These are phyloP conservation scores for Sebastes variabilis DNA, from an alignment of 2,797 vertebrate genomes.

Conservation along the genomic window DNA sequence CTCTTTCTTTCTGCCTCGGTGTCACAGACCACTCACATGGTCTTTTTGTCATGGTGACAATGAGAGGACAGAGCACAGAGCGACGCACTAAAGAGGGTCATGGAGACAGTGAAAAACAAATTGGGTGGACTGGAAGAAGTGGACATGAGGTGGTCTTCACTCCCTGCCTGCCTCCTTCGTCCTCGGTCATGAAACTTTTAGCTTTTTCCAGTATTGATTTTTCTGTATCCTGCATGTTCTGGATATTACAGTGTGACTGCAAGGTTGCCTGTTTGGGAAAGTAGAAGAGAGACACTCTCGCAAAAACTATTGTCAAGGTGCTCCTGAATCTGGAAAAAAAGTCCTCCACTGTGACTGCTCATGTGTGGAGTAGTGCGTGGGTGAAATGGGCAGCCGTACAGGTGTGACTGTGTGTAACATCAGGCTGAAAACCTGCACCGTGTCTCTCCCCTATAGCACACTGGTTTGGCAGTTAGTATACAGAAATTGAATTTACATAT, in stretches of 20 bases:
- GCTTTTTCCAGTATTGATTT: slow-evolving; percentile 13
- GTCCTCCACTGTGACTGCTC: background rate
- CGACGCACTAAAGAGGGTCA: slow-evolving; percentile 31
- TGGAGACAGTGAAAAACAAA: slow-evolving; percentile 1
- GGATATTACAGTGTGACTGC: background rate
- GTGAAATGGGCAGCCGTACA: background rate
- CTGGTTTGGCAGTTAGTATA: background rate
- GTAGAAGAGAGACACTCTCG: background rate
- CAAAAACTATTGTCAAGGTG: background rate
- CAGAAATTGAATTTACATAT: background rate
- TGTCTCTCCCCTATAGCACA: background rate
- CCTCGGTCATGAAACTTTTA: background rate
- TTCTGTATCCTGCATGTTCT: background rate
- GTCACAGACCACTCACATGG: background rate
- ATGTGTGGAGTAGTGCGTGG: background rate
- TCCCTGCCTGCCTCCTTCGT: background rate
- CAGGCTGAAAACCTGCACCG: background rate
- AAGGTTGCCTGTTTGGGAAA: background rate
- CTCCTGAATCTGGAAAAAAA: background rate
- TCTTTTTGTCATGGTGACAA: slow-evolving; percentile 43
- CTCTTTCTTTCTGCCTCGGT: slow-evolving; percentile 4
- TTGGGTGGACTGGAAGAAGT: background rate
- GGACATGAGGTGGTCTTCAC: background rate
- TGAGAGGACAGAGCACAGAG: slow-evolving; percentile 7
- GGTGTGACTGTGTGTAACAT: background rate